Evolutionary conservation across 1,140 invertebrate species (phyloP), one percentile per base, ranked within the genome.

Genomic region (Pomacea maculata): DNA sequence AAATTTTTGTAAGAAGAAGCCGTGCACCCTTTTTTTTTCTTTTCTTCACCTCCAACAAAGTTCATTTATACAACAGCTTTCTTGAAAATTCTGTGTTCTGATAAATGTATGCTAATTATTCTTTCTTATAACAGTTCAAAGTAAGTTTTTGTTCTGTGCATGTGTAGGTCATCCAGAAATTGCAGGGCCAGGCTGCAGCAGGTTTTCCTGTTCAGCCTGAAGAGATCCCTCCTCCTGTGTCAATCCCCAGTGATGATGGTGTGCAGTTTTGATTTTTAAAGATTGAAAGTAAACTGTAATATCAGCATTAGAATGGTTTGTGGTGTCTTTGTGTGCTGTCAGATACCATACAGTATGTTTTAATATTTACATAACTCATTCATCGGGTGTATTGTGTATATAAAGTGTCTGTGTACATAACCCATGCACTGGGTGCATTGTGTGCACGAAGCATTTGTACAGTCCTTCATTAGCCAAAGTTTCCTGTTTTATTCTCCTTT

Each of bases 171-270:
- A 79, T 83, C 34, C 72, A 83, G 72, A 78, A 76, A 12, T 63
- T 83, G 11, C 82, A 83, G 64, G 78, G 79, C 15, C 54, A 68
- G 17, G 77, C 80, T 11, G 63, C 80, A 70, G 82, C 79, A 57
- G 82, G 82, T 9, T 81, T 70, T 57, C 82, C 82, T 34, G 71
- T 83, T 34, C 71, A 72, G 25, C 71, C 76, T 17, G 82, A 83
- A 57, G 82, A 83, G 63, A 79, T 83, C 25, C 82, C 82, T 15
- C 76, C 82, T n/a, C 73, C 82, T 25, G 80, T 83, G 0, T 21
- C 73, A 15, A 75, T 83, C 70, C 82, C 82, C 54, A 75, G 54
- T 78, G 82, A 83, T 76, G 79, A 81, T 76, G 82, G 82, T 83
- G 67, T 74, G 34, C 21, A 74, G 34, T 70, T 70, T 70, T 70